phyloP scores from a whole-genome alignment of 2,113 vertebrate species.

The Uria lomvia region DNA sequence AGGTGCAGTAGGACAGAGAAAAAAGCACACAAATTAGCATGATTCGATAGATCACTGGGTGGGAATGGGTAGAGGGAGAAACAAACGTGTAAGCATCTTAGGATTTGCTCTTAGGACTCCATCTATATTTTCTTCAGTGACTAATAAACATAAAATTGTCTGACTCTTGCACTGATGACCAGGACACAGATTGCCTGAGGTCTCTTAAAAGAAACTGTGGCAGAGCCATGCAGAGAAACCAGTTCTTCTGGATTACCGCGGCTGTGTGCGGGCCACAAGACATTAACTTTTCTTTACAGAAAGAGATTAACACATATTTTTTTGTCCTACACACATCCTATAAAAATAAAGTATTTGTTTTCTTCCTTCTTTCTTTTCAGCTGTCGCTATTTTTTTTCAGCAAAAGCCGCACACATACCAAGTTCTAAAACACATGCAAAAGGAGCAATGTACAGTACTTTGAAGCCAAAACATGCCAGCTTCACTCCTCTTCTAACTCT shows the following conservation, averaged over 20 bases:
- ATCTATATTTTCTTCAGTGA: not conserved
- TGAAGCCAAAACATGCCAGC: not conserved
- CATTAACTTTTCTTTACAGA: not conserved
- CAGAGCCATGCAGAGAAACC: slow-evolving; percentile 28
- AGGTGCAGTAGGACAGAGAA: not conserved
- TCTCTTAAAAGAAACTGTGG: not conserved
- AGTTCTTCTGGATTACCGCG: not conserved
- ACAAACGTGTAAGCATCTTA: not conserved
- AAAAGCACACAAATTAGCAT: not conserved
- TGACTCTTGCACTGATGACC: not conserved
- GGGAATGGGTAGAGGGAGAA: not conserved
- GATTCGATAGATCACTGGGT: not conserved
- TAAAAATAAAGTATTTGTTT: not conserved
- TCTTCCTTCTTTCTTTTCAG: not conserved
- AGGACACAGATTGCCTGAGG: not conserved
- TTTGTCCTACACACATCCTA: not conserved
- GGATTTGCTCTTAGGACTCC: not conserved
- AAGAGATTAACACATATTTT: not conserved
- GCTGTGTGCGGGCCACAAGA: not conserved
- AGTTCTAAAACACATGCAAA: not conserved
- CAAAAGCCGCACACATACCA: not conserved
- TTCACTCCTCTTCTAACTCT: not conserved
- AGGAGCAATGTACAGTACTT: not conserved
- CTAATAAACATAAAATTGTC: not conserved
- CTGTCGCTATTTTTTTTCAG: not conserved